Base-by-base conservation (phyloP, 2,113 vertebrate genomes). In the Xenus cinereus region DNA sequence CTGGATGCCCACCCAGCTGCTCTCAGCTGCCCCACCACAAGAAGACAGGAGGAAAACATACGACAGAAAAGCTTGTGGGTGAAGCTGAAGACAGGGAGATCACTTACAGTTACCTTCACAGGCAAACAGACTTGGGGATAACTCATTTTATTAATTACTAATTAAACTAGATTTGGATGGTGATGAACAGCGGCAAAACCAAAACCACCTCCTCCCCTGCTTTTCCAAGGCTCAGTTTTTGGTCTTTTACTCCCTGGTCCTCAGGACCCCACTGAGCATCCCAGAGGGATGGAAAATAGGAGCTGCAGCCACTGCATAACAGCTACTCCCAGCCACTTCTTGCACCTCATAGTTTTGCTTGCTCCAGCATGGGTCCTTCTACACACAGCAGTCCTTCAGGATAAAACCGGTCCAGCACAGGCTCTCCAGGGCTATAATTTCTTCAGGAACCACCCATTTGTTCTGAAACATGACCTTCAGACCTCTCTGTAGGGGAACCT, bases 201-300 rank as follows among this genome's bases (percentile, higher is more conserved):
- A 7, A 27, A 63, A 28, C 0, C 2, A 4, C 4, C 9, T 39
- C 9, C 10, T 66, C 4, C 14, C 1, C 11, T 8, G 5, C 8
- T 48, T 53, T 64, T 19, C 13, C 30, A 10, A 6, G 21, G 24
- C 4, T 35, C 14, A 3, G 0, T 22, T 21, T 21, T 6, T 7
- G 32, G 14, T 32, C 15, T 27, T 43, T 48, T 27, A 2, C 6
- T 16, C 30, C 7, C 20, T 39, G 1, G 7, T 39, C 14, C 48
- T 22, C 32, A 5, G 10, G 7, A 4, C 24, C 17, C 23, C 12
- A 12, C 6, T 7, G 2, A 2, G 53, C 9, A 3, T 12, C 26
- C 2, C 8, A 26, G 23, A 8, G 7, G 4, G 12, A 2, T 1
- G 3, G 30, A 3, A n/a, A 21, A 10, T 0, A 12, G 24, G 22